These are phyloP conservation scores for Cephus cinctus DNA, from an alignment of 1,140 invertebrate species.

Conservation along the genomic window DNA sequence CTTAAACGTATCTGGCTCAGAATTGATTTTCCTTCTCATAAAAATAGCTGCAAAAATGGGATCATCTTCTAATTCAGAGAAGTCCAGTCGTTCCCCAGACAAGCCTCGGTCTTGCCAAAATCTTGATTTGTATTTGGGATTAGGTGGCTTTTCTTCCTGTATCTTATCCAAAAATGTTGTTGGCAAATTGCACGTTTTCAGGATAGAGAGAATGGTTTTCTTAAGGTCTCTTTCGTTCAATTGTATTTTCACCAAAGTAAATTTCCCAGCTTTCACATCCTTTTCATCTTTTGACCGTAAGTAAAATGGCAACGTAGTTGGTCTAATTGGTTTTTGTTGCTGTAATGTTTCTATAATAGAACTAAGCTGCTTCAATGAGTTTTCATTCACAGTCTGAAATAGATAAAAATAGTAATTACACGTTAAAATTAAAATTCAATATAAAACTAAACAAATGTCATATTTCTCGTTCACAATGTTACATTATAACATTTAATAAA, in stretches of 20 bases:
- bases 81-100: constrained; percentile 44
- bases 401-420: constrained; percentile 3
- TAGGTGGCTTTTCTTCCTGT: constrained; percentile 35
- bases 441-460: constrained; percentile 8
- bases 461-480: too few species aligned
- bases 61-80: constrained; percentile 58
- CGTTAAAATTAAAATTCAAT: not conserved
- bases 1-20: constrained; percentile 56
- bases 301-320: constrained; percentile 73
- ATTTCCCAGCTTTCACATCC: constrained; percentile 63
- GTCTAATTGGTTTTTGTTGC: constrained; percentile 59
- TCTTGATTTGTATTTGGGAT: constrained; percentile 13
- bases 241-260: constrained; percentile 71
- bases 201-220: constrained; percentile 73
- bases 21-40: constrained; percentile 56
- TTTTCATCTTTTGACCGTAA: constrained; percentile 63
- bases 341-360: constrained; percentile 76
- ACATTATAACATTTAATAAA: too few species aligned
- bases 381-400: constrained; percentile 83
- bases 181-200: constrained; percentile 78
- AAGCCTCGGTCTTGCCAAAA: constrained; percentile 23
- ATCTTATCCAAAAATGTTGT: constrained; percentile 82
- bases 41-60: constrained; percentile 56
- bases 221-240: constrained; percentile 69
- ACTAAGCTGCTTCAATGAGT: constrained; percentile 85